phyloP scores from a whole-genome alignment of 2,888 invertebrate genomes.

The Ophion costatus region DNA sequence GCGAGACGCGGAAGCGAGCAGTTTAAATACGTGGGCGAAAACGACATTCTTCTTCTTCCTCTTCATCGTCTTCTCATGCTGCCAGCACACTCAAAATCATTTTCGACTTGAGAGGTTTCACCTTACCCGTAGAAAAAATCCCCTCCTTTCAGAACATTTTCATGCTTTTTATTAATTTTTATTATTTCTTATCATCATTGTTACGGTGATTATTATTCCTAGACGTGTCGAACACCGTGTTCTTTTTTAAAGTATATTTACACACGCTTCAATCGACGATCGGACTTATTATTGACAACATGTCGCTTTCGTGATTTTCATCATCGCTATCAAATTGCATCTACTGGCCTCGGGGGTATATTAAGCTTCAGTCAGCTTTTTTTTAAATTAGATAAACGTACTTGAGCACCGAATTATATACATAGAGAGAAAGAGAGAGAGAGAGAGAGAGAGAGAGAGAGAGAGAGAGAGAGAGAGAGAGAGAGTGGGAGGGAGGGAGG shows the following conservation, averaged over 20 bases:
- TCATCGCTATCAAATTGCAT: slow-evolving; percentile 20
- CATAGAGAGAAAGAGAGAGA: slow-evolving; percentile 57
- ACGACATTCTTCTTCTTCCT: slow-evolving; percentile 51
- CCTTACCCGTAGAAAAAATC: slow-evolving; percentile 16
- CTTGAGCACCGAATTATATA: slow-evolving; percentile 62
- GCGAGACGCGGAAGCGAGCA: slow-evolving; percentile 47
- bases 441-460: background rate
- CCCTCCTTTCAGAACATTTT: slow-evolving; percentile 13
- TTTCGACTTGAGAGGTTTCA: slow-evolving; percentile 16
- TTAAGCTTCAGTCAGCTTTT: slow-evolving; percentile 59
- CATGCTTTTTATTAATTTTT: slow-evolving; percentile 22
- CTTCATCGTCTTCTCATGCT: slow-evolving; percentile 38
- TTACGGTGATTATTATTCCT: slow-evolving; percentile 17
- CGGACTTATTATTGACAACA: background rate
- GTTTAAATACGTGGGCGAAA: slow-evolving; percentile 53
- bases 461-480: slow-evolving; percentile 40
- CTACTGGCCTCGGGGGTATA: slow-evolving; percentile 59
- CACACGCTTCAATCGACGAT: slow-evolving; percentile 13
- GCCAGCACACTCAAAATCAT: slow-evolving; percentile 19
- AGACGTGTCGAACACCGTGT: slow-evolving; percentile 30
- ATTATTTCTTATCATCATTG: slow-evolving; percentile 8
- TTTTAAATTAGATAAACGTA: slow-evolving; percentile 57
- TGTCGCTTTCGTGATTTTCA: background rate
- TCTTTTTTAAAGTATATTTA: slow-evolving; percentile 48
- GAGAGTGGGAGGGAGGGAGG: background rate